phyloP scores from a whole-genome alignment of 2,888 invertebrate genomes.

The Cerceris rybyensis region DNA sequence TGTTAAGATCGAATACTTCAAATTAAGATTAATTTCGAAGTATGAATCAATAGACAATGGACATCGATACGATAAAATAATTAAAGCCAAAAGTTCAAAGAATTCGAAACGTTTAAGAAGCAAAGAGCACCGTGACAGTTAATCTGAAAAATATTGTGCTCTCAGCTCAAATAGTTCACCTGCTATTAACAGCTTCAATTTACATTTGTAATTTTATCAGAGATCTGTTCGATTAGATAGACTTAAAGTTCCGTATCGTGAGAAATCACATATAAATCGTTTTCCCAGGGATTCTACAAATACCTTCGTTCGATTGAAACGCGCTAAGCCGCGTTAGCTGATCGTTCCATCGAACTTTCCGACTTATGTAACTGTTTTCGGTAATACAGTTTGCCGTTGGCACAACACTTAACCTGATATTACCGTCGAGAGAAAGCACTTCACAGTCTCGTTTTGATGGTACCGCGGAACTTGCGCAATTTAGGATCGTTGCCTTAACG shows the following conservation, averaged over 20 bases:
- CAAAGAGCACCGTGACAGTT: too few species aligned
- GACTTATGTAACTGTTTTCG: constrained; percentile 39
- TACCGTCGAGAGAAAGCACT: constrained; percentile 23
- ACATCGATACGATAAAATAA: too few species aligned
- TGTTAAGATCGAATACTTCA: too few species aligned
- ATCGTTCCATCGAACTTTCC: constrained; percentile 35
- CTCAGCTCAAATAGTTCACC: not conserved
- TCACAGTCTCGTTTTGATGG: constrained; percentile 36
- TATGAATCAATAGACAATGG: too few species aligned
- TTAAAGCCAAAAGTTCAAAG: too few species aligned
- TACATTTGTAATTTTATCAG: too few species aligned
- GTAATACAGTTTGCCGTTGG: constrained; percentile 36
- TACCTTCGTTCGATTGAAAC: too few species aligned
- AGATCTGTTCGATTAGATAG: not conserved
- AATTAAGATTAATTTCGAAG: too few species aligned
- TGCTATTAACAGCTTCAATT: too few species aligned
- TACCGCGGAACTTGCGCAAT: constrained; percentile 40
- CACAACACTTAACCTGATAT: constrained; percentile 1
- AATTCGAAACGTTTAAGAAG: too few species aligned
- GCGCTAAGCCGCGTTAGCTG: too few species aligned
- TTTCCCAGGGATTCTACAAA: too few species aligned
- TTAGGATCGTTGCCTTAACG: constrained; percentile 31
- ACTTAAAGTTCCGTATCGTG: not conserved
- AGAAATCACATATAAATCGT: not conserved
- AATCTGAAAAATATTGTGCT: not conserved